These are phyloP conservation scores for Epinotia brunnichana DNA, from an alignment of 2,888 invertebrate species.

Conservation along the genomic window DNA sequence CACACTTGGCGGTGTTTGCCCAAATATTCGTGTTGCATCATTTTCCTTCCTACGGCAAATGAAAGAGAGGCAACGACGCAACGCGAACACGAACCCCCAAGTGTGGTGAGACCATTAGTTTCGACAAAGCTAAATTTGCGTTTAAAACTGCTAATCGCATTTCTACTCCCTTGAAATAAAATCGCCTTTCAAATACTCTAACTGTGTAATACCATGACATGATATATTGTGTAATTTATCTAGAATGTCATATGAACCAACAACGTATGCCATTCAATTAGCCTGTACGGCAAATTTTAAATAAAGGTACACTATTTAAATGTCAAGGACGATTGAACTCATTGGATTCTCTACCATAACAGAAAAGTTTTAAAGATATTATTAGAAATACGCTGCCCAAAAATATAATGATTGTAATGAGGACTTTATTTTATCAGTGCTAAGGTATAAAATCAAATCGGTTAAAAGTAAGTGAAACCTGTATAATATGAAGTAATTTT, in stretches of 20 bases:
- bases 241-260: not conserved
- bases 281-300: not conserved
- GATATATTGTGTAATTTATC: not conserved
- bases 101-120: not conserved
- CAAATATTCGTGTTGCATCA: no score
- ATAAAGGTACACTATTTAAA: not conserved
- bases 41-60: no score
- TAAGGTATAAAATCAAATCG: not conserved
- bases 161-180: not conserved
- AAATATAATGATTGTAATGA: not conserved
- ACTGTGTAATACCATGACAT: not conserved
- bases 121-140: not conserved
- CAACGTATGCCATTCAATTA: not conserved
- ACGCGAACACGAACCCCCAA: no score
- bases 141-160: not conserved
- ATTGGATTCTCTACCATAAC: not conserved
- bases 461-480: not conserved
- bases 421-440: not conserved
- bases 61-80: no score
- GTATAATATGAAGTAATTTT: constrained; percentile 4
- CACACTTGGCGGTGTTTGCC: no score
- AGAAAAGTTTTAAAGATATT: not conserved
- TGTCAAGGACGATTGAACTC: not conserved
- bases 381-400: not conserved
- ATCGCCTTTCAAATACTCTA: not conserved